Evolutionary conservation across 2,797 vertebrate genomes (phyloP), one percentile per base, ranked within the genome.

Genomic region (Gambelia wislizenii): DNA sequence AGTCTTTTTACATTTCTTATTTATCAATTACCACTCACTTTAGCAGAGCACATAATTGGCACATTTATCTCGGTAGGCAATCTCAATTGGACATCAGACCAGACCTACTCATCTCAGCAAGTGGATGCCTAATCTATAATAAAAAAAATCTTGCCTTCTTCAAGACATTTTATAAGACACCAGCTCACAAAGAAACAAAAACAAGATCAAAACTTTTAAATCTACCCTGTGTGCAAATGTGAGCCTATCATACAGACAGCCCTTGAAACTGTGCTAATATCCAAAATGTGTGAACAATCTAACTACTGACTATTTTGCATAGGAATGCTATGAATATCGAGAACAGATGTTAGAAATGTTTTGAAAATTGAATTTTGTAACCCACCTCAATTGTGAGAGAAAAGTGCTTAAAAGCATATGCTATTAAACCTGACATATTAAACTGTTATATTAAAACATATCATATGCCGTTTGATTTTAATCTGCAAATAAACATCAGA

Each of bases 81-180:
- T 82, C 86, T 47, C 78, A 52, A 67, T 2, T 59, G 39, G 67
- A 36, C 39, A 47, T 81, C 54, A 61, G 78, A 54, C 49, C 54
- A 74, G 30, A 47, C 52, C 52, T 67, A 82, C 39, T 87, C 67
- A 75, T 82, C 69, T 82, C 67, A 82, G 67, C 86, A 87, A 82
- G 52, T 9, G 4, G 8, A 82, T 82, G 36, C n/a, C 78, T 87
- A 74, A 72, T 82, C 30, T 47, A 82, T 72, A 81, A 87, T 74
- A 59, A 81, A 87, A 72, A 59, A 81, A 87, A 72, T 12, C 52
- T 82, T 81, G 22, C 64, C 25, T 80, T 70, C 25, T 30, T 33
- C 25, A 4, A 42, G 22, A 27, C 42, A 33, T 87, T 87, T 72
- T 39, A 47, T n/a, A 59, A 81, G 67, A 59, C 7, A 54, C 25